A percentile compares a stretch with the other conserved stretches of the same genome.
Conservation (phyloP, 2,797 vertebrate species). For the Chaetophractus vellerosus region DNA sequence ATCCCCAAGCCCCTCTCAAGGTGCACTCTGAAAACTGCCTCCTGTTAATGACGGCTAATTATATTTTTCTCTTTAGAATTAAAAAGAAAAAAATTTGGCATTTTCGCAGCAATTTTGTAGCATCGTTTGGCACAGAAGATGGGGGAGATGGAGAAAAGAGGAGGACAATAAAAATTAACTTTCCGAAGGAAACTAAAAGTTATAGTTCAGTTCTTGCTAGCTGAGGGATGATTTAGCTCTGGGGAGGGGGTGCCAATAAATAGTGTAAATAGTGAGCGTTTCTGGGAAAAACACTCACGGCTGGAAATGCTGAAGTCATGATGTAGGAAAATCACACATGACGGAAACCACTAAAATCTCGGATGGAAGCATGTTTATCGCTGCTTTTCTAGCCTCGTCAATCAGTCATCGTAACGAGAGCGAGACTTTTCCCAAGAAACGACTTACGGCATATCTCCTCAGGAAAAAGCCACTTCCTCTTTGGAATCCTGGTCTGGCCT, state of each 20-base stretch:
- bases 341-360: not conserved
- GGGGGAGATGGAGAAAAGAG: not conserved
- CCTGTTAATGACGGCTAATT: not conserved
- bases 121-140: not conserved
- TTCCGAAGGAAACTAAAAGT: too few species aligned
- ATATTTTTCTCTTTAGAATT: not conserved
- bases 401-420: too few species aligned
- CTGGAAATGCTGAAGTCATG: not conserved
- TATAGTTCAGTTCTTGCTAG: not conserved
- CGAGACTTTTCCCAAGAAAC: not conserved
- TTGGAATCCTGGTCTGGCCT: not conserved
- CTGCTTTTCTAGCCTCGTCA: not conserved
- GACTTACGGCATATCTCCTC: not conserved
- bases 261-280: not conserved
- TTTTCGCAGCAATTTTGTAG: rapidly evolving
- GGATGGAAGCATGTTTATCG: not conserved
- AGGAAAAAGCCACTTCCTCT: not conserved
- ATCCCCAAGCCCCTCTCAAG: not conserved
- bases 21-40: not conserved
- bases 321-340: not conserved
- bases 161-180: not conserved
- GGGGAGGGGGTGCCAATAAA: not conserved
- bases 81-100: not conserved
- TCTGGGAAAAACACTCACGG: not conserved
- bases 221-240: too few species aligned